Evolutionary conservation across 2,797 vertebrate species (phyloP).

Genomic region (Sternarchorhynchus goeldii): DNA sequence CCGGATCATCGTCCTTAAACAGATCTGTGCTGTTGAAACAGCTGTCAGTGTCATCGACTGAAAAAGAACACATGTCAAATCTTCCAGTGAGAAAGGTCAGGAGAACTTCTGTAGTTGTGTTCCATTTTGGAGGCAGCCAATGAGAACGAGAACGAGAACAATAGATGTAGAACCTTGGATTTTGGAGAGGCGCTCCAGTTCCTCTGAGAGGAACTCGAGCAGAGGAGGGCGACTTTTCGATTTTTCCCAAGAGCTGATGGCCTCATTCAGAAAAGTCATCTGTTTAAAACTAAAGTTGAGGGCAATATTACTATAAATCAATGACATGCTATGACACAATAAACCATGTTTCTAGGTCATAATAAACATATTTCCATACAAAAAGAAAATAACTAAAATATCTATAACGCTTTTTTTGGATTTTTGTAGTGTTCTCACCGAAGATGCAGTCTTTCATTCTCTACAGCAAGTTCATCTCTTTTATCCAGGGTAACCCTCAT

Average conservation of each 20-base stretch:
- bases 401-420: not conserved
- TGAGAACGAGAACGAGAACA: not conserved
- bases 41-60: conserved; percentile 40
- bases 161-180: conserved; percentile 43
- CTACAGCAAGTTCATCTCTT: conserved; percentile 62
- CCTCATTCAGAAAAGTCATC: conserved; percentile 62
- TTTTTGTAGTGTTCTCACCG: conserved; percentile 64
- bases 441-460: conserved; percentile 67
- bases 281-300: conserved; percentile 67
- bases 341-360: not conserved
- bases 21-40: conserved; percentile 24
- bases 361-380: not conserved
- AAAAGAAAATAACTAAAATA: not conserved
- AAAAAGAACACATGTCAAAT: not conserved
- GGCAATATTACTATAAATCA: not conserved
- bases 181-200: conserved; percentile 55
- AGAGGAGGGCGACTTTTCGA: conserved; percentile 63
- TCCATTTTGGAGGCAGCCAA: not conserved
- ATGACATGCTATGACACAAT: too few relatives aligned
- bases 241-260: conserved; percentile 68
- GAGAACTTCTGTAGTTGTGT: not conserved
- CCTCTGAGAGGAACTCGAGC: conserved; percentile 64
- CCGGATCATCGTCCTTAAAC: conserved; percentile 69
- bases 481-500: conserved; percentile 60
- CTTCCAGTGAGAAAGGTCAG: not conserved